phyloP scores from a whole-genome alignment of 2,888 invertebrate species.

The Parapristionchus giblindavisi region DNA sequence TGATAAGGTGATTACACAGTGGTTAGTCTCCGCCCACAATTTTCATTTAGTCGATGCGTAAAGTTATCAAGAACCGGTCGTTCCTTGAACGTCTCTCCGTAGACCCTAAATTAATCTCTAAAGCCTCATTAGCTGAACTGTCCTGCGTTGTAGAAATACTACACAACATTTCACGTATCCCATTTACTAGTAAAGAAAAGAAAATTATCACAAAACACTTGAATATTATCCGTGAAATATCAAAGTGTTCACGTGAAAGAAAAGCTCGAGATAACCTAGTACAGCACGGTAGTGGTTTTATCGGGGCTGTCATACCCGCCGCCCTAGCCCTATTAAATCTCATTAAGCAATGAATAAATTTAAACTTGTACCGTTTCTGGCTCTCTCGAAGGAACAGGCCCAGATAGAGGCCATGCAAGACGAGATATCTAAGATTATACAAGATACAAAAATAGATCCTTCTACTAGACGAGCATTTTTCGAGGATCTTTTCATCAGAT shows the following conservation, averaged over 20 bases:
- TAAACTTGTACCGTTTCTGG: background rate
- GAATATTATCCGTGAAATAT: background rate
- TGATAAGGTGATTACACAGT: background rate
- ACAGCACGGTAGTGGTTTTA: background rate
- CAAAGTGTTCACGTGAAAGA: conserved; percentile 13
- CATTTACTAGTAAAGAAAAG: background rate
- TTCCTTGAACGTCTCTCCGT: conserved; percentile 1
- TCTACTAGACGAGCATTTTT: too few species aligned
- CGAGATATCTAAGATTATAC: too few species aligned
- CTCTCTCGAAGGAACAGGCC: background rate
- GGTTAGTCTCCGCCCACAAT: conserved; percentile 1
- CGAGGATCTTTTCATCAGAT: too few species aligned
- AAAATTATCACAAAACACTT: background rate
- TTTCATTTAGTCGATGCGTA: background rate
- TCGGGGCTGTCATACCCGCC: background rate
- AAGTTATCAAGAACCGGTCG: background rate
- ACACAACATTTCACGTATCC: background rate
- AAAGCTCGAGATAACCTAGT: background rate
- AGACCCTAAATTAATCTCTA: background rate
- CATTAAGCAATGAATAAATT: background rate
- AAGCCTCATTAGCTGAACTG: background rate
- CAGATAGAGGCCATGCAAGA: too few species aligned
- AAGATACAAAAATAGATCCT: too few species aligned
- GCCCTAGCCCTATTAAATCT: background rate
- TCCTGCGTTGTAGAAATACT: conserved; percentile 12